phyloP scores from a whole-genome alignment of 2,888 invertebrate genomes.

The Thecocarcelia acutangulata region DNA sequence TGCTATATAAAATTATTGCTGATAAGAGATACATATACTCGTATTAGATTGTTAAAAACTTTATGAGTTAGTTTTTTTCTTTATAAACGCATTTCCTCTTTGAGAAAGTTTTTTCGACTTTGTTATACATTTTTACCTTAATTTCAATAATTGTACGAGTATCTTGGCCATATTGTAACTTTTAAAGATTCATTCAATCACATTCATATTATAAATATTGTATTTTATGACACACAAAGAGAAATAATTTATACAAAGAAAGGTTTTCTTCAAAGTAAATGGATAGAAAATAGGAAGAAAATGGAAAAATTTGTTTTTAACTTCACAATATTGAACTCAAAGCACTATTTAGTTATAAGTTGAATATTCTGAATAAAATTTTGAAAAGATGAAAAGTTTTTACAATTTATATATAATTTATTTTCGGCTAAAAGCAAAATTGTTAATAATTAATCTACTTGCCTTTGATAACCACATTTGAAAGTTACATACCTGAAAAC shows the following conservation, averaged over 20 bases:
- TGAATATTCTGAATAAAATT: too few species aligned
- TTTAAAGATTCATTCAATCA: conserved; percentile 53
- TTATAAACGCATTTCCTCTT: neutral
- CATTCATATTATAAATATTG: conserved; percentile 52
- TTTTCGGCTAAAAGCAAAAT: too few species aligned
- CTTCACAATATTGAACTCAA: too few species aligned
- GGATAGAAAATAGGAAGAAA: neutral
- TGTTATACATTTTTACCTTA: conserved; percentile 51
- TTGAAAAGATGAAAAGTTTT: too few species aligned
- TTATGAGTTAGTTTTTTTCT: conserved; percentile 15
- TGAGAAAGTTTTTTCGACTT: conserved; percentile 48
- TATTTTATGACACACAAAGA: conserved; percentile 33
- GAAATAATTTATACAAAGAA: neutral
- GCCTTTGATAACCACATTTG: too few species aligned
- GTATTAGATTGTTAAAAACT: conserved; percentile 13
- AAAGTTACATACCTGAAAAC: too few species aligned
- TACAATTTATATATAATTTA: too few species aligned
- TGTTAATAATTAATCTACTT: too few species aligned
- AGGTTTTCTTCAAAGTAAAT: neutral
- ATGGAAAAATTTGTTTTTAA: too few species aligned
- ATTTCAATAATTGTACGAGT: conserved; percentile 66
- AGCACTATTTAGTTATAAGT: too few species aligned
- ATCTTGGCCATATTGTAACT: conserved; percentile 53
- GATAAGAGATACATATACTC: conserved; percentile 5
- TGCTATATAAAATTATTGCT: conserved; percentile 2